These are phyloP conservation scores for Tuta absoluta DNA, from an alignment of 2,888 invertebrate species.

Conservation along the genomic window DNA sequence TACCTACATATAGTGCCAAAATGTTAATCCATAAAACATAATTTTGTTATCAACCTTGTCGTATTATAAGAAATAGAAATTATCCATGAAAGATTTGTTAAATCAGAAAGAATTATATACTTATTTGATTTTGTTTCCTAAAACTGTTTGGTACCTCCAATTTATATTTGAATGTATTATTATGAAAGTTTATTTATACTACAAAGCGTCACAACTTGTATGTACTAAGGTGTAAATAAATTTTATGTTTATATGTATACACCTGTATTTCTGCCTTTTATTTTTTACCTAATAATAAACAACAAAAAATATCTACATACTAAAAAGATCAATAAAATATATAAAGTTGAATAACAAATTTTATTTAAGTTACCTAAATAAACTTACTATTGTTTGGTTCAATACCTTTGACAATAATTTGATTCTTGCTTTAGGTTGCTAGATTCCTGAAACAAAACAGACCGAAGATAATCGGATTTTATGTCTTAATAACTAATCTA, in stretches of 20 bases:
- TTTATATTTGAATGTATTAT: slow-evolving; percentile 44
- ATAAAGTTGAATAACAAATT: no score
- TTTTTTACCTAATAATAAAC: slow-evolving; percentile 35
- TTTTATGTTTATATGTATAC: slow-evolving; percentile 76
- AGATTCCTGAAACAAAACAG: slow-evolving; percentile 41
- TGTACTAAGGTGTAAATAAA: slow-evolving; percentile 78
- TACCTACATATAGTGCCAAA: slow-evolving; percentile 61
- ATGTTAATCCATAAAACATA: slow-evolving; percentile 51
- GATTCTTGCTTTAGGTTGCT: not conserved
- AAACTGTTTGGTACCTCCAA: slow-evolving; percentile 33
- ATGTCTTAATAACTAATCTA: no score
- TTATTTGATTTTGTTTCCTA: slow-evolving; percentile 26
- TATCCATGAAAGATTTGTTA: slow-evolving; percentile 1
- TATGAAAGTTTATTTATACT: slow-evolving; percentile 55
- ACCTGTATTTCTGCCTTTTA: slow-evolving; percentile 70
- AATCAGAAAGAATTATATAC: not conserved
- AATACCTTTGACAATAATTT: no score
- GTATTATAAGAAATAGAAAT: not conserved
- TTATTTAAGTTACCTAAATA: no score
- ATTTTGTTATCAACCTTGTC: slow-evolving; percentile 22
- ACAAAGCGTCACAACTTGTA: slow-evolving; percentile 75
- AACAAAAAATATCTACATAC: not conserved
- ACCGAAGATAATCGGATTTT: no score
- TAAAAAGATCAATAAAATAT: no score
- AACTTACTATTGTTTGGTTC: no score